phyloP scores from a whole-genome alignment of 2,113 vertebrate species.

The Petrocephalus zakoni region DNA sequence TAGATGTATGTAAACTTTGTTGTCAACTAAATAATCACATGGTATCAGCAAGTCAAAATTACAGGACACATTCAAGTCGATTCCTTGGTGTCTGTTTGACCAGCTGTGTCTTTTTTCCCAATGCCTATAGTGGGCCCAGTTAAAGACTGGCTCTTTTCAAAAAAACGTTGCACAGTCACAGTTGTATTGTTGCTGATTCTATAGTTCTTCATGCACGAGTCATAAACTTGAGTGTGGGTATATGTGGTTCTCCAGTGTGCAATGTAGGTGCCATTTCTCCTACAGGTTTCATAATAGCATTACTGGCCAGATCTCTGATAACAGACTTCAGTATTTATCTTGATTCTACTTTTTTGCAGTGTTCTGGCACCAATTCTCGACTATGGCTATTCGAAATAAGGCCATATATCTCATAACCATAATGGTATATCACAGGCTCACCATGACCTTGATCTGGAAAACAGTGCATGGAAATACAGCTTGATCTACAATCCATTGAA shows the following conservation, averaged over 20 bases:
- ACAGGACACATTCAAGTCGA: not conserved
- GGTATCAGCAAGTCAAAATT: not conserved
- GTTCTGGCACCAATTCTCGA: not conserved
- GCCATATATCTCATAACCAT: not conserved
- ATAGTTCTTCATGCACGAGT: too few species aligned
- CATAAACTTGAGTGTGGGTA: not conserved
- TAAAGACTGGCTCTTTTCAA: not conserved
- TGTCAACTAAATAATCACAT: not conserved
- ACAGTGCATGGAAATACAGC: not conserved
- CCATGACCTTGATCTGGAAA: not conserved
- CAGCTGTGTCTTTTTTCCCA: not conserved
- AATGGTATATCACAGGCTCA: not conserved
- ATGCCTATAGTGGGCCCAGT: not conserved
- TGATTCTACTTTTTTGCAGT: not conserved
- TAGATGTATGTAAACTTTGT: not conserved
- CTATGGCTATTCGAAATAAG: not conserved
- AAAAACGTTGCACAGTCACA: not conserved
- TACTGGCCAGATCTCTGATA: not conserved
- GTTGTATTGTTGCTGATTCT: not conserved
- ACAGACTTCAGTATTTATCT: not conserved
- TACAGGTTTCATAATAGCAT: not conserved
- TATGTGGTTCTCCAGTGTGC: not conserved
- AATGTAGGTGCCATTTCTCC: not conserved
- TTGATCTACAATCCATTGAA: not conserved
- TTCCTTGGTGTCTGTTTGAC: not conserved